Conservation (phyloP, 2,113 vertebrate genomes). For the Nymphicus hollandicus region DNA sequence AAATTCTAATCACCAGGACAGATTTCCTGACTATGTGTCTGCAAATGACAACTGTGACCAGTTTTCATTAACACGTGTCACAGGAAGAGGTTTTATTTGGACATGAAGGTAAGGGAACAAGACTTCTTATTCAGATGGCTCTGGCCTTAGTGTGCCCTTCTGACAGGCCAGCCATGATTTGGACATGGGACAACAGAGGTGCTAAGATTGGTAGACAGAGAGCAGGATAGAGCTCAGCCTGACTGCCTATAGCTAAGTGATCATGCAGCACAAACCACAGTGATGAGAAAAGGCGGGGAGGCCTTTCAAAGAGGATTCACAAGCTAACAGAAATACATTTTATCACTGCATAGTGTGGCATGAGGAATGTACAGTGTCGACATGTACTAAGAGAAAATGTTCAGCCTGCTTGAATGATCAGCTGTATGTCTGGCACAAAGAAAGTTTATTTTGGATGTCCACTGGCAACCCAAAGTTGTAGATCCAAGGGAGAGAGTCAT, state of each 20-base stretch:
- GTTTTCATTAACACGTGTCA: not conserved
- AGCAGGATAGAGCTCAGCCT: not conserved
- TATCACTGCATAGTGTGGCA: not conserved
- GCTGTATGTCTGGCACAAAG: not conserved
- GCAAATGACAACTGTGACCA: not conserved
- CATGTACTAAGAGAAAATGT: not conserved
- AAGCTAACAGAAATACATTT: not conserved
- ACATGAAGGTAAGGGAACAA: not conserved
- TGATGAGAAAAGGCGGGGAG: not conserved
- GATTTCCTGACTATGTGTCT: not conserved
- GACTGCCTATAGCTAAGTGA: not conserved
- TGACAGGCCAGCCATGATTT: not conserved
- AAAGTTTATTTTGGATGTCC: not conserved
- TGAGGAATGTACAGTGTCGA: rapidly evolving
- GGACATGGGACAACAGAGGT: not conserved
- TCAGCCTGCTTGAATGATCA: not conserved
- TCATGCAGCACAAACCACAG: not conserved
- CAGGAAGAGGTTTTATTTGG: not conserved
- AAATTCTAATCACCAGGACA: not conserved
- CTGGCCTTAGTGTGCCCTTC: not conserved
- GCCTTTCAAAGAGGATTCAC: not conserved
- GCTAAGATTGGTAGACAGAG: not conserved
- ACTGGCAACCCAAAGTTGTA: not conserved
- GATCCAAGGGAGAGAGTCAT: not conserved
- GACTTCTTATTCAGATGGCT: not conserved